A percentile compares a stretch with the other conserved stretches of the same genome.
Conservation (phyloP, 2,888 invertebrate species). For the Ophion slaviceki region DNA sequence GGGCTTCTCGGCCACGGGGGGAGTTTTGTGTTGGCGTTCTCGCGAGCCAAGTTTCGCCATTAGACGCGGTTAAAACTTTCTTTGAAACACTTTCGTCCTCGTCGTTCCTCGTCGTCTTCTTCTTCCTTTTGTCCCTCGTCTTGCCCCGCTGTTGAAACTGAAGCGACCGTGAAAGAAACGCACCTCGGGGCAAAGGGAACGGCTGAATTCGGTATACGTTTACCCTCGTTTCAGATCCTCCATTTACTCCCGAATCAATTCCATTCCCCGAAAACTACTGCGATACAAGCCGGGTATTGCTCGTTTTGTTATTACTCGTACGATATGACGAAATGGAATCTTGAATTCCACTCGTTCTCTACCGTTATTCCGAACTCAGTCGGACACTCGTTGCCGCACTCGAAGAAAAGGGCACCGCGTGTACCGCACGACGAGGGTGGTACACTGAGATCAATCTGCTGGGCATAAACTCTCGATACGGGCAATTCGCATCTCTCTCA, state of each 20-base stretch:
- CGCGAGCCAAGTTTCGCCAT: conserved; percentile 80
- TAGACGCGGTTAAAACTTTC: conserved; percentile 82
- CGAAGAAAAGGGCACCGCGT: conserved; percentile 39
- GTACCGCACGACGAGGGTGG: conserved; percentile 45
- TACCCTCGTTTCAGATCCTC: conserved; percentile 59
- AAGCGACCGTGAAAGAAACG: conserved; percentile 80
- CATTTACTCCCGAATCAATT: conserved; percentile 40
- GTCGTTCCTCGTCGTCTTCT: conserved; percentile 71
- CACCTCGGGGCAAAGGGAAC: conserved; percentile 32
- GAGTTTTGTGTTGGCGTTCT: conserved; percentile 71
- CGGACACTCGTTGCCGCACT: neutral
- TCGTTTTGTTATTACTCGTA: conserved; percentile 65
- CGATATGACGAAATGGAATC: conserved; percentile 38
- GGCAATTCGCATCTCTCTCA: conserved; percentile 59
- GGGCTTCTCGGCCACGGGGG: conserved; percentile 50
- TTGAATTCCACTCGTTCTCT: conserved; percentile 54
- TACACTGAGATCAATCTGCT: conserved; percentile 4
- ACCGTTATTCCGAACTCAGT: conserved; percentile 9
- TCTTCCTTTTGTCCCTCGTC: conserved; percentile 50
- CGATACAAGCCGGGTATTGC: conserved; percentile 52
- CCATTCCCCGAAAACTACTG: conserved; percentile 14
- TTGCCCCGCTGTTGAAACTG: conserved; percentile 36
- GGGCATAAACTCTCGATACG: conserved; percentile 34
- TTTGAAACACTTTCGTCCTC: conserved; percentile 81
- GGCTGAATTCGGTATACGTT: conserved; percentile 77